These are phyloP conservation scores for Cyrtodaria siliqua DNA, from an alignment of 2,888 invertebrate species.

Conservation along the genomic window DNA sequence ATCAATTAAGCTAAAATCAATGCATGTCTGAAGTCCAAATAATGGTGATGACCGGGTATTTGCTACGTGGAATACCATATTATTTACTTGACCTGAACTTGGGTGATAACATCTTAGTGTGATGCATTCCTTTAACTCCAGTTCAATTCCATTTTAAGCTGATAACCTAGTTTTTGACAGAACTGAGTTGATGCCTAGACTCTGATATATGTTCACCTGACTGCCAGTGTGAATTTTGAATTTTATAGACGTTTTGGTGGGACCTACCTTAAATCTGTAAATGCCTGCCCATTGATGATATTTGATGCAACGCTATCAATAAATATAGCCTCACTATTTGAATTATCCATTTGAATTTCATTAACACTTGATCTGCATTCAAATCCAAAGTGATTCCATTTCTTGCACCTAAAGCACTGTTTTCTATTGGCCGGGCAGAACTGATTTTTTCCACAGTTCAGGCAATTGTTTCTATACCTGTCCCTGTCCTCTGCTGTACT, in stretches of 20 bases:
- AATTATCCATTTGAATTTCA: background rate
- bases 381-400: constrained; percentile 19
- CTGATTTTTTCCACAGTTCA: background rate
- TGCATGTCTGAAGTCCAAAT: constrained; percentile 30
- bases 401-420: constrained; percentile 14
- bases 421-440: constrained; percentile 3
- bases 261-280: constrained; percentile 9
- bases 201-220: constrained; percentile 11
- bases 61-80: constrained; percentile 13
- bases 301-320: constrained; percentile 2
- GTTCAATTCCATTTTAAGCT: background rate
- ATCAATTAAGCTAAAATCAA: constrained; percentile 32
- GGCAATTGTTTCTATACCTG: no score
- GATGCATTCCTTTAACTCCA: background rate
- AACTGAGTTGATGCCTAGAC: background rate
- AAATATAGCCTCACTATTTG: background rate
- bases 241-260: background rate
- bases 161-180: background rate
- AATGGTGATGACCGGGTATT: constrained; percentile 18
- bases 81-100: background rate
- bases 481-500: background rate
- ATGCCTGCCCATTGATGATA: constrained; percentile 7
- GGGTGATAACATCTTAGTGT: background rate
- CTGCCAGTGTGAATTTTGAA: constrained; percentile 15
- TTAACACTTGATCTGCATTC: background rate